Base-by-base conservation (phyloP, 2,113 vertebrate species). In the Neomonachus schauinslandi region DNA sequence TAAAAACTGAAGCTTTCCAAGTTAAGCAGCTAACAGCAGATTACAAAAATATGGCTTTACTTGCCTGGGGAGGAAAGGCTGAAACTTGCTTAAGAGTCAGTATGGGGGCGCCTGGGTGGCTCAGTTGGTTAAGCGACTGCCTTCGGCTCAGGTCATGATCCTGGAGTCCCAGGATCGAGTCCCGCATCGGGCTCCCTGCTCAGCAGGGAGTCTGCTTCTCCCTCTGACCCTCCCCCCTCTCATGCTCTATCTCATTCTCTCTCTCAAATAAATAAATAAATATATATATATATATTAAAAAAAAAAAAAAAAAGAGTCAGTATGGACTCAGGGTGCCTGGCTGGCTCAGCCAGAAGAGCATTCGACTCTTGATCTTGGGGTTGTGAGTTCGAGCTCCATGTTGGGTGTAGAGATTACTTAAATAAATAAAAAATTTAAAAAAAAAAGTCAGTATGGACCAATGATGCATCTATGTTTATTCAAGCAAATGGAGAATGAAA, bases 401-500 rank as follows among this genome's bases (percentile, higher is more conserved):
- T 19, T 69, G 24, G 59, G 59, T 61, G 10, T 26, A 61, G 59
- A 61, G 10, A 61, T 22, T 11, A 61, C 59, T 26, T 61, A n/a
- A 69, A 69, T 69, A 69, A 67, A 67, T 59, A 22, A 61, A 67
- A 33, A 65, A 65, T 31, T 4, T 65, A 12, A 7, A 7, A 65
- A 65, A 67, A 67, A 67, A 69, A n/a, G 18, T 92, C 81, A 69
- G 13, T 61, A 72, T 3, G 61, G 57, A 94, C 57, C 36, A 85
- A 4, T 94, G 31, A 26, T 31, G 11, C 22, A 91, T 26, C n/a
- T 57, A 83, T 31, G 49, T 77, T 94, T 69, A 94, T 51, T 88
- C 77, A 94, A 88, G 14, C 12, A 97, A 87, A 81, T 6, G 42
- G 24, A 89, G 31, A 97, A 95, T 86, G 31, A 98, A 97, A 92